Evolutionary conservation across 2,797 vertebrate species (phyloP), one percentile per base, ranked within the genome.

Genomic region (Heliangelus exortis): DNA sequence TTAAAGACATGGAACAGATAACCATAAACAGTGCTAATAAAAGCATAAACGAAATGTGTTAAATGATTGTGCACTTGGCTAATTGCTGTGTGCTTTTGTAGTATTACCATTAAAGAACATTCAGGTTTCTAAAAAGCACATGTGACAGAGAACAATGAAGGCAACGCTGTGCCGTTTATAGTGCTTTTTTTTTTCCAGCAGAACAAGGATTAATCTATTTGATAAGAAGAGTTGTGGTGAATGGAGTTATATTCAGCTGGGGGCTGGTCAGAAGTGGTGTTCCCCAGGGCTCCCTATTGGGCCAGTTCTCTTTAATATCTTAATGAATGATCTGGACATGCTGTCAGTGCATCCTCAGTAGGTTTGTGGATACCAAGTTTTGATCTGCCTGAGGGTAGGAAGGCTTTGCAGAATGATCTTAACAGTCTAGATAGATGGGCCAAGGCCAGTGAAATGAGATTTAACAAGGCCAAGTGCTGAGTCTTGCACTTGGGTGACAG

Each of bases 1-100:
- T 85, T 81, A 76, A 53, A 87, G 75, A 34, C 25, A 3, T 34
- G 43, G 91, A 86, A 58, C 73, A 88, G 82, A 89, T 86, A 92
- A 68, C 73, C 20, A 29, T 88, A 63, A 93, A 76, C 66, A 84
- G 48, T 34, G 29, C 82, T 93, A 86, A 92, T 81, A 73, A 93
- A 86, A 78, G 62, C 55, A 73, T 68, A 63, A 87, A 57, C 76
- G 39, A 59, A 78, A 87, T 41, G 53, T 86, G 59, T 87, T 89
- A 91, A 93, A 79, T 80, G 90, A 76, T 73, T 78, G 76, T 89
- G 87, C 75, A 16, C 69, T 93, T 94, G 61, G 83, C 34, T 90
- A 93, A 89, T 68, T 75, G 47, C 73, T 68, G 7, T 73, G 4
- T 73, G 66, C 39, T 80, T 87, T 85, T 89, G 33, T 87, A 69